phyloP scores from a whole-genome alignment of 2,113 vertebrate genomes.

The Neomonachus schauinslandi region DNA sequence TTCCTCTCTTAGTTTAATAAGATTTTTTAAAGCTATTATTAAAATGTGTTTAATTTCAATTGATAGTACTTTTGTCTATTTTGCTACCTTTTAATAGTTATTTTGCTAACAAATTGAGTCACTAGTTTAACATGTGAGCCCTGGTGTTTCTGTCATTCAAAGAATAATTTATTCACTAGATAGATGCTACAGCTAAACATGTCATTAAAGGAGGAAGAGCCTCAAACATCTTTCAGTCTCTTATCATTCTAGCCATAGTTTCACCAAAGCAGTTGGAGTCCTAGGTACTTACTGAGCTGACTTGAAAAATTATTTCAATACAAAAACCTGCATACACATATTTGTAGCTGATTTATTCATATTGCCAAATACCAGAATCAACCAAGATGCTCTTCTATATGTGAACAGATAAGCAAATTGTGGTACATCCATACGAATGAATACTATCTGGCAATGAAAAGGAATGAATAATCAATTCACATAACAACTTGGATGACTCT shows the following conservation, averaged over 20 bases:
- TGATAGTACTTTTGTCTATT: background rate
- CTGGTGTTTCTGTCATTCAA: background rate
- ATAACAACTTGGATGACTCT: background rate
- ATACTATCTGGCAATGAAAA: background rate
- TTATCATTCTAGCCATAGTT: background rate
- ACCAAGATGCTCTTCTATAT: background rate
- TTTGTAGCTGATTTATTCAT: background rate
- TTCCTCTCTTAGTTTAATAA: background rate
- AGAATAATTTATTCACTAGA: background rate
- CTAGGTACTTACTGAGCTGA: background rate
- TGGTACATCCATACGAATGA: too few relatives aligned
- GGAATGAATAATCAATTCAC: background rate
- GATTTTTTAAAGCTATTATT: background rate
- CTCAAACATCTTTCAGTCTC: background rate
- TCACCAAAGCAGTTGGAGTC: background rate
- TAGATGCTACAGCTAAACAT: background rate
- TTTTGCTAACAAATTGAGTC: background rate
- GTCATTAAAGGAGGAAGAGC: background rate
- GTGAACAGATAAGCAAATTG: background rate
- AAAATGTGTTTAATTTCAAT: background rate
- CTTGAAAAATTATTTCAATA: background rate
- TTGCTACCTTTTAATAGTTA: background rate
- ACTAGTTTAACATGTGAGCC: background rate
- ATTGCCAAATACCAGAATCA: background rate
- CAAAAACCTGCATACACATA: background rate